These are phyloP conservation scores for Pelecanus crispus DNA, from an alignment of 2,113 vertebrate genomes.

Conservation along the genomic window DNA sequence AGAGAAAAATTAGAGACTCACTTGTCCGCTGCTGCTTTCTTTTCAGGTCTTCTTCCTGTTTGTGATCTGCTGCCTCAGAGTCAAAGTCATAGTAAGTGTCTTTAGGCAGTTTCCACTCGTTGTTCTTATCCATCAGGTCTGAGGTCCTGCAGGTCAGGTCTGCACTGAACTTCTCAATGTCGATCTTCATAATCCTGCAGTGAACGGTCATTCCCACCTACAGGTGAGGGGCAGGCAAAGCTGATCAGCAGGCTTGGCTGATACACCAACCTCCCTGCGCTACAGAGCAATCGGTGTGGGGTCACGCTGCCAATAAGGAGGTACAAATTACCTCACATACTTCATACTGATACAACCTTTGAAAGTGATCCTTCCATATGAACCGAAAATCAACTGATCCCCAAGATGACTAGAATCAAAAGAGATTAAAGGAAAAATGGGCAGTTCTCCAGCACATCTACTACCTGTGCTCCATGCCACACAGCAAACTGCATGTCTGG, in stretches of 20 bases:
- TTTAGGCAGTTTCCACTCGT: slow-evolving; percentile 97
- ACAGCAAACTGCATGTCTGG: not conserved
- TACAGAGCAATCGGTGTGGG: not conserved
- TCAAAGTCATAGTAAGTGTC: slow-evolving; percentile 98
- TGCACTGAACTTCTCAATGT: slow-evolving; percentile 97
- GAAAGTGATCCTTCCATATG: accelerated
- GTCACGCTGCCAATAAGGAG: not conserved
- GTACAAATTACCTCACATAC: not conserved
- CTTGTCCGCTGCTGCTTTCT: slow-evolving; percentile 96
- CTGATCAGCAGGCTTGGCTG: not conserved
- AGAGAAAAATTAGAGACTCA: slow-evolving; percentile 64
- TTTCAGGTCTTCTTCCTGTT: slow-evolving; percentile 91
- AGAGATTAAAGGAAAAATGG: not conserved
- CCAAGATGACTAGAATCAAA: not conserved
- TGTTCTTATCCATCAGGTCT: slow-evolving; percentile 94
- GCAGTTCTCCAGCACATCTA: not conserved
- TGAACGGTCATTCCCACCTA: slow-evolving; percentile 99
- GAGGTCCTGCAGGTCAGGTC: slow-evolving; percentile 97
- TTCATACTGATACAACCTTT: not conserved
- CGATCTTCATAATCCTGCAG: slow-evolving; percentile 98
- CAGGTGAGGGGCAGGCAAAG: not conserved
- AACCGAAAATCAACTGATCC: not conserved
- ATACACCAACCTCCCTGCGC: accelerated
- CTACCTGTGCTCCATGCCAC: not conserved
- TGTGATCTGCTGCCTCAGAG: slow-evolving; percentile 87